Evolutionary conservation across 2,113 vertebrate genomes (phyloP).

Genomic region (Antigone vipio): DNA sequence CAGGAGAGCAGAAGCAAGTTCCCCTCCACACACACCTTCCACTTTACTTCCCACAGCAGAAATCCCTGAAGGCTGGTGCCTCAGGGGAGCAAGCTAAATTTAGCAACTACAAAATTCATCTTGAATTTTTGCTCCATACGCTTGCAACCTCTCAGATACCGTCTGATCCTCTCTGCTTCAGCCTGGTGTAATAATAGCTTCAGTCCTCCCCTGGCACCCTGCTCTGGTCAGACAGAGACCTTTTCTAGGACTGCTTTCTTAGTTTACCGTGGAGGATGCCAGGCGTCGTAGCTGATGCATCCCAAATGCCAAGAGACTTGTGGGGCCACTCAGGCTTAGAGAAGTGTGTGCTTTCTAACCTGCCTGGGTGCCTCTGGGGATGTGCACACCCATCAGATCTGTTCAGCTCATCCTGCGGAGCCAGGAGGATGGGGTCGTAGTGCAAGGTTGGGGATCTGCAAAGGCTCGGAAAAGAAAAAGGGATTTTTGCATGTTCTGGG

Average conservation of each 20-base stretch:
- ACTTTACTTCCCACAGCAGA: neutral
- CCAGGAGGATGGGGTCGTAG: rapidly evolving
- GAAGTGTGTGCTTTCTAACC: rapidly evolving
- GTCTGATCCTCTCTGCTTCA: neutral
- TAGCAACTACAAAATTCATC: neutral
- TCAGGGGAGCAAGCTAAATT: slow-evolving; percentile 28
- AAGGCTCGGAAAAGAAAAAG: neutral
- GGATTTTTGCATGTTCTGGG: neutral
- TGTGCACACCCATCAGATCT: neutral
- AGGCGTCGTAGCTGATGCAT: neutral
- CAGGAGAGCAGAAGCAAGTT: neutral
- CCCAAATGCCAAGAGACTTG: neutral
- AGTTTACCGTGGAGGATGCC: neutral
- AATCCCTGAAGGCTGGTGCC: neutral
- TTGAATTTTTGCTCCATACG: neutral
- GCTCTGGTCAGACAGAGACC: neutral
- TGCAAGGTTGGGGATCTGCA: neutral
- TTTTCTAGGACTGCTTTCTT: neutral
- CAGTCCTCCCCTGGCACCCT: neutral
- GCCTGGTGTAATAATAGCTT: neutral
- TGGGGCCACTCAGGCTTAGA: neutral
- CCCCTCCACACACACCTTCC: neutral
- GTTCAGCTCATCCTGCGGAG: neutral
- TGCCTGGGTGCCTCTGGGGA: neutral
- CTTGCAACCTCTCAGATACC: neutral